Evolutionary conservation across 2,888 invertebrate genomes (phyloP).

Genomic region (Dendrolimus houi): DNA sequence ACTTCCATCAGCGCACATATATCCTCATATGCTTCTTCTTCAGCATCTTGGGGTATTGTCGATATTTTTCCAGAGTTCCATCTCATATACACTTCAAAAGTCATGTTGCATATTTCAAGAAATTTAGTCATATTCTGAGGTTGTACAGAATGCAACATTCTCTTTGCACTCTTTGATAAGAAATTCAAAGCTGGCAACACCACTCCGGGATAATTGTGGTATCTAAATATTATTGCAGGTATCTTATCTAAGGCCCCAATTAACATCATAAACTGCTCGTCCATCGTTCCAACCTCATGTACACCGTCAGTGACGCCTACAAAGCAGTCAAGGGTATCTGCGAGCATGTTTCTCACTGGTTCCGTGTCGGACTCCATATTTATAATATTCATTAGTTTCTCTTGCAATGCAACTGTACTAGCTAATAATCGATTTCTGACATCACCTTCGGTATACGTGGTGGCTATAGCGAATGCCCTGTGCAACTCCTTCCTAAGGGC

Average conservation of each 20-base stretch:
- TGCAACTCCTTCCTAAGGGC: conserved; percentile 78
- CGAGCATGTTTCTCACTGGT: conserved; percentile 72
- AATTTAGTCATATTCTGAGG: conserved; percentile 78
- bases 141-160: conserved; percentile 80
- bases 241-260: conserved; percentile 80
- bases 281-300: conserved; percentile 53
- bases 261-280: conserved; percentile 72
- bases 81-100: conserved; percentile 82
- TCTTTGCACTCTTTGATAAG: conserved; percentile 82
- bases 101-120: conserved; percentile 80
- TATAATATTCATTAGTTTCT: conserved; percentile 75
- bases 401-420: conserved; percentile 54
- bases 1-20: conserved; percentile 88
- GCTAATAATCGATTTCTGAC: conserved; percentile 49
- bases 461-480: conserved; percentile 82
- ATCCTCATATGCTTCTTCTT: conserved; percentile 80
- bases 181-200: conserved; percentile 81
- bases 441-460: conserved; percentile 62
- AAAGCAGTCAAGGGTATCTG: conserved; percentile 85
- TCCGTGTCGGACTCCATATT: conserved; percentile 76
- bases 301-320: conserved; percentile 82
- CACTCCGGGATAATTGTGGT: conserved; percentile 87
- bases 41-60: conserved; percentile 80
- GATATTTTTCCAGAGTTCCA: conserved; percentile 80
- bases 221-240: conserved; percentile 82